These are phyloP conservation scores for Probaryconus sp. DNA, from an alignment of 1,140 invertebrate genomes.

Conservation along the genomic window DNA sequence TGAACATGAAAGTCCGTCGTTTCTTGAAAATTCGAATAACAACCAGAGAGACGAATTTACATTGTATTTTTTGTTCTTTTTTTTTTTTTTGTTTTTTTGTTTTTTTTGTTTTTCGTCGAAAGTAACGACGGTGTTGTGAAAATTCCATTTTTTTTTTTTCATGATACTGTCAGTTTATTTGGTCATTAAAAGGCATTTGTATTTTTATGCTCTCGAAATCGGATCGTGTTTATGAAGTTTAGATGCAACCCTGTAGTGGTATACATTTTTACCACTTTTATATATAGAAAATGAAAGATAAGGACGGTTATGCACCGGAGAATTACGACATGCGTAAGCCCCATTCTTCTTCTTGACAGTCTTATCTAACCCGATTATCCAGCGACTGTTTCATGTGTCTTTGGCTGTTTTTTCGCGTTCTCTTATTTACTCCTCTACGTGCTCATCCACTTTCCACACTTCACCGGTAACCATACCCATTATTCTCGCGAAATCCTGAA, in stretches of 20 bases:
- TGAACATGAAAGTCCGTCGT: not conserved
- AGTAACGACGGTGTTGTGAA: no score
- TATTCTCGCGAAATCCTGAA: constrained; percentile 62
- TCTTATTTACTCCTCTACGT: constrained; percentile 56
- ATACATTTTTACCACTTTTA: constrained; percentile 21
- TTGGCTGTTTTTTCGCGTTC: constrained; percentile 48
- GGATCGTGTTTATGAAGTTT: no score
- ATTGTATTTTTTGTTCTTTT: no score
- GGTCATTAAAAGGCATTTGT: no score
- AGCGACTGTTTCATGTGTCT: constrained; percentile 55
- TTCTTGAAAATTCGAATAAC: not conserved
- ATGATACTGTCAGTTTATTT: no score
- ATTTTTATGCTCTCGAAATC: no score
- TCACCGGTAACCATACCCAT: constrained; percentile 54
- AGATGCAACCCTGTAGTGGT: not conserved
- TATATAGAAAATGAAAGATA: constrained; percentile 27
- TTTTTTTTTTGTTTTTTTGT: no score
- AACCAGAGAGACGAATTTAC: no score
- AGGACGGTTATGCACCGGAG: constrained; percentile 47
- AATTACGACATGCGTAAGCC: constrained; percentile 70
- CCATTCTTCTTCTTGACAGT: constrained; percentile 73
- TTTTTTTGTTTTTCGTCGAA: no score
- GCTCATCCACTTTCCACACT: constrained; percentile 55
- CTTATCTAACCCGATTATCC: constrained; percentile 72
- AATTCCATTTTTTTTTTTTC: no score